Evolutionary conservation across 2,888 invertebrate species (phyloP).

Genomic region (Eupithecia dodoneata): DNA sequence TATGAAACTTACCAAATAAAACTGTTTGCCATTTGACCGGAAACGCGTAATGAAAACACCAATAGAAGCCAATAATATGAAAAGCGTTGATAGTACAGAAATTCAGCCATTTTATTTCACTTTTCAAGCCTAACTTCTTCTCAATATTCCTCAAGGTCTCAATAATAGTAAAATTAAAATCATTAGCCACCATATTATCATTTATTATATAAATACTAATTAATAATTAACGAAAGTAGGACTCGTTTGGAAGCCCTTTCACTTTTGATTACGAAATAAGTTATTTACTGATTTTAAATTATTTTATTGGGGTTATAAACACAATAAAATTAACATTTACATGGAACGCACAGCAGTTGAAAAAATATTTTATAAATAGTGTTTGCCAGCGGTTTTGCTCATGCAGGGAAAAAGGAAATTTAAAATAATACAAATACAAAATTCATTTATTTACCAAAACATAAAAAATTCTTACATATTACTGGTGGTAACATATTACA

Average conservation of each 20-base stretch:
- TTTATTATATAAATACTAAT: neutral
- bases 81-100: conserved; percentile 11
- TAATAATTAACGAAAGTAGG: neutral
- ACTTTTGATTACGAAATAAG: neutral
- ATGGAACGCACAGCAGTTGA: neutral
- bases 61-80: conserved; percentile 32
- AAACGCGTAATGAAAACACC: conserved; percentile 32
- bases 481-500: no score
- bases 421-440: no score
- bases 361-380: neutral
- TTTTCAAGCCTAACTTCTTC: conserved; percentile 32
- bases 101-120: conserved; percentile 36
- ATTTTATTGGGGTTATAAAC: neutral
- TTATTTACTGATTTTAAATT: neutral
- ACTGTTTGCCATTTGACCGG: conserved; percentile 38
- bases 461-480: no score
- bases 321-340: conserved; percentile 4
- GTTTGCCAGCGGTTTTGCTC: neutral
- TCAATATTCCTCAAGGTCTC: conserved; percentile 11
- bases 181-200: neutral
- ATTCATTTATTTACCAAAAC: no score
- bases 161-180: neutral
- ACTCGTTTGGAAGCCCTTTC: neutral
- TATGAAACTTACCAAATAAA: conserved; percentile 28
- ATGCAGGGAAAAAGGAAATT: no score